Conservation (phyloP, 2,797 vertebrate species). For the Rhyacichthys aspro region DNA sequence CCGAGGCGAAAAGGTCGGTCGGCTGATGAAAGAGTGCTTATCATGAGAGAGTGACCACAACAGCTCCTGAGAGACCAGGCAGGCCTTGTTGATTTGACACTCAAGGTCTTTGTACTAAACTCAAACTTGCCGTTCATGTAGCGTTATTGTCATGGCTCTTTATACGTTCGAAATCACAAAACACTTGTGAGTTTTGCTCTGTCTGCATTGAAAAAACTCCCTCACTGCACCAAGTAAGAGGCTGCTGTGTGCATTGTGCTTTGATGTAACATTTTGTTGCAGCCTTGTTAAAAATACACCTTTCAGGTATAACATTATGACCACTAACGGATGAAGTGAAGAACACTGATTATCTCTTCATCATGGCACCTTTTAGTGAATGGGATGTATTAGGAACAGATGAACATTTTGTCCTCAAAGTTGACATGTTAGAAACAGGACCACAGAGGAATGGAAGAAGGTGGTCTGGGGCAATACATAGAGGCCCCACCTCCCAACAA, state of each 20-base stretch:
- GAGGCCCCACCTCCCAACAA: too few relatives aligned
- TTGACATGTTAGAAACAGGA: too few relatives aligned
- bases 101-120: slow-evolving; percentile 16
- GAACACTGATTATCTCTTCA: too few relatives aligned
- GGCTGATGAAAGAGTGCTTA: slow-evolving; percentile 52
- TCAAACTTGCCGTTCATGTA: slow-evolving; percentile 19
- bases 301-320: too few relatives aligned
- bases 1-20: slow-evolving; percentile 27
- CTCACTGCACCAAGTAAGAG: background rate
- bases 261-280: slow-evolving; percentile 8
- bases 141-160: slow-evolving; percentile 17
- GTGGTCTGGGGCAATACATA: too few relatives aligned
- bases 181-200: slow-evolving; percentile 11
- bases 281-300: slow-evolving; percentile 14
- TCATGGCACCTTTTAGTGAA: too few relatives aligned
- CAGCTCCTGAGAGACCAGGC: slow-evolving; percentile 12
- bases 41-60: slow-evolving; percentile 33
- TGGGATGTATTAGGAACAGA: too few relatives aligned
- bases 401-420: too few relatives aligned
- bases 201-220: slow-evolving; percentile 7
- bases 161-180: slow-evolving; percentile 4
- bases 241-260: slow-evolving; percentile 2
- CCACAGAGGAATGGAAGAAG: too few relatives aligned
- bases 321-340: too few relatives aligned
- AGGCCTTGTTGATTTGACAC: slow-evolving; percentile 11